Evolutionary conservation across 2,113 vertebrate species (phyloP).

Genomic region (Cynocephalus volans): DNA sequence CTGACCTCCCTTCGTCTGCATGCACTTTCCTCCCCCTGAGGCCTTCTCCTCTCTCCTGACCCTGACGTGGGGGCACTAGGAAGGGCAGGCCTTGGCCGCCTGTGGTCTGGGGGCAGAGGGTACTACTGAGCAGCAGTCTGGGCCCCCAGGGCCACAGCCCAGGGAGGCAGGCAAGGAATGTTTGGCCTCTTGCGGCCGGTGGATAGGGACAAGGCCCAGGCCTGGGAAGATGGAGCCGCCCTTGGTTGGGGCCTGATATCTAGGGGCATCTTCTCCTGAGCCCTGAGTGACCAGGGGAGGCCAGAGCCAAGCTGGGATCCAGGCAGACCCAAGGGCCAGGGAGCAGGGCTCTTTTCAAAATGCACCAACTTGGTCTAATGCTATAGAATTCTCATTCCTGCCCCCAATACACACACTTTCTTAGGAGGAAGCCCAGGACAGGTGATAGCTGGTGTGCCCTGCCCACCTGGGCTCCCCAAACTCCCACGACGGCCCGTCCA

Average conservation of each 20-base stretch:
- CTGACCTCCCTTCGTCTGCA: background rate
- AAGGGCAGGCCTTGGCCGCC: background rate
- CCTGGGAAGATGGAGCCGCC: background rate
- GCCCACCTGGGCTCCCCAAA: background rate
- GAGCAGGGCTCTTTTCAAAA: background rate
- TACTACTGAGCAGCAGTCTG: background rate
- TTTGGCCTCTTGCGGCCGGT: background rate
- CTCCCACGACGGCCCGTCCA: background rate
- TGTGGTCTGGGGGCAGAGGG: background rate
- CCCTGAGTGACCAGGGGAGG: background rate
- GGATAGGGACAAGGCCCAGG: background rate
- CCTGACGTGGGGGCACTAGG: no score
- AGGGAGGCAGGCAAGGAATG: background rate
- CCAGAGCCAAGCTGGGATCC: background rate
- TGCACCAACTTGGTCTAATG: background rate
- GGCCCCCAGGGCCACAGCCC: background rate
- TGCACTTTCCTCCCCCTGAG: rapidly evolving
- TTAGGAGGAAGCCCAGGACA: background rate
- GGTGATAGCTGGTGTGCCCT: no score
- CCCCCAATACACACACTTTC: no score
- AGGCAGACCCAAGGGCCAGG: background rate
- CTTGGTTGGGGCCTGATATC: background rate
- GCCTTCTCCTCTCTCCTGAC: background rate
- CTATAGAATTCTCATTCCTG: background rate
- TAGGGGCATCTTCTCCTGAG: background rate